These are phyloP conservation scores for Troides helena DNA, from an alignment of 2,888 invertebrate species.

Conservation along the genomic window DNA sequence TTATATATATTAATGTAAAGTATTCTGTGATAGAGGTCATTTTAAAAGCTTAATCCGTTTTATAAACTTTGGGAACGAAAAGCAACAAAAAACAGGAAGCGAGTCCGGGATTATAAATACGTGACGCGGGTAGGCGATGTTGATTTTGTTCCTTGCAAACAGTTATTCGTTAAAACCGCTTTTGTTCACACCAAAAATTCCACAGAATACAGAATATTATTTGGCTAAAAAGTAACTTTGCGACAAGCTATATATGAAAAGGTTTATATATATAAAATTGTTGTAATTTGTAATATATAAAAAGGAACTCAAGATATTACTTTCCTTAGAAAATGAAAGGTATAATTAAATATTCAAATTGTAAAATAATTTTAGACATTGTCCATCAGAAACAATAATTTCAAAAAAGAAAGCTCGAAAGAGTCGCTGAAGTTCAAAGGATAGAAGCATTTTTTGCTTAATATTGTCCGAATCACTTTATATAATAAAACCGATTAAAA, in stretches of 20 bases:
- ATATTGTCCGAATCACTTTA: background rate
- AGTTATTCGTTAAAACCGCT: conserved; percentile 44
- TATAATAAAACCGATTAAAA: background rate
- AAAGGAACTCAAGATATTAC: no score
- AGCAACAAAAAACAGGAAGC: conserved; percentile 75
- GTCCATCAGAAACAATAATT: background rate
- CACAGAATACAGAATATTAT: conserved; percentile 35
- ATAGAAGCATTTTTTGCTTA: background rate
- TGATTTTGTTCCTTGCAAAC: conserved; percentile 61
- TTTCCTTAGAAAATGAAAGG: no score
- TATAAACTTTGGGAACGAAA: conserved; percentile 48
- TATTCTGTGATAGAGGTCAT: conserved; percentile 46
- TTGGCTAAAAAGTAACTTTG: conserved; percentile 32
- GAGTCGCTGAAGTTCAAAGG: background rate
- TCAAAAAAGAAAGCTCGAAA: background rate
- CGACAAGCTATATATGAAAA: conserved; percentile 6
- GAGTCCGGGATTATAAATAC: conserved; percentile 74
- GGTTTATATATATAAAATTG: background rate
- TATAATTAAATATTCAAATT: no score
- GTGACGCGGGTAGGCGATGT: conserved; percentile 71
- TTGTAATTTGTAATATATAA: background rate
- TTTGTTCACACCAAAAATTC: conserved; percentile 64
- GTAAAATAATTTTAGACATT: background rate
- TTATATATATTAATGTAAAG: background rate
- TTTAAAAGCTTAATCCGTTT: conserved; percentile 59